Evolutionary conservation across 2,797 vertebrate genomes (phyloP), one percentile per base, ranked within the genome.

Genomic region (Antrozous pallidus): DNA sequence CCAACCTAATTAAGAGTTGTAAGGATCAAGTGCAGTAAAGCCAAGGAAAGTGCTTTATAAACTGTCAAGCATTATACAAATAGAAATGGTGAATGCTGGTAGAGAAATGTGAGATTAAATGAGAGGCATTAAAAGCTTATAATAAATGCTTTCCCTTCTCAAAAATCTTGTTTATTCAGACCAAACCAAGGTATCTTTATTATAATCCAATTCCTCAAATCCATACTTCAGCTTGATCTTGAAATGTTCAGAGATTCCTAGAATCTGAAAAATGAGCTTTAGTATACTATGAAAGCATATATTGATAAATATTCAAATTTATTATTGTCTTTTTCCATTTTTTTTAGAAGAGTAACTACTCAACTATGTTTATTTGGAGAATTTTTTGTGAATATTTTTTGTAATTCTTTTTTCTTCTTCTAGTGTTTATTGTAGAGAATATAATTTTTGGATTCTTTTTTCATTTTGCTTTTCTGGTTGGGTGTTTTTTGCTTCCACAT

Each of bases 121-220:
- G 70, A 36, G 73, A 80, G 90, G 73, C 73, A 95, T 96, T 95
- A 95, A 82, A 95, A 80, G 80, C 84, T 95, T 94, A 90, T 65
- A 75, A 88, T 85, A 95, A 91, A 79, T 80, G 89, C 58, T 56
- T 92, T 83, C 18, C 17, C 6, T 74, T 94, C 58, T 95, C 45
- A 65, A 73, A 89, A 95, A 51, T 74, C 80, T 85, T 70, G 61
- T 90, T 73, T 95, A n/a, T 83, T 95, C 51, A 85, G 77, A 93
- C 28, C 47, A 92, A 90, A 67, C 73, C 47, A 31, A 75, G 26
- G 20, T 93, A 63, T 82, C 87, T 95, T 94, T 91, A 82, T 87
- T 90, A 90, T 77, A 82, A 40, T 3, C 36, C 47, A 67, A 0
- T 95, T 93, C 20, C 56, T 94, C n/a, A 88, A 45, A 90, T 94